phyloP scores from a whole-genome alignment of 2,113 vertebrate species.

The Apeltes quadracus region DNA sequence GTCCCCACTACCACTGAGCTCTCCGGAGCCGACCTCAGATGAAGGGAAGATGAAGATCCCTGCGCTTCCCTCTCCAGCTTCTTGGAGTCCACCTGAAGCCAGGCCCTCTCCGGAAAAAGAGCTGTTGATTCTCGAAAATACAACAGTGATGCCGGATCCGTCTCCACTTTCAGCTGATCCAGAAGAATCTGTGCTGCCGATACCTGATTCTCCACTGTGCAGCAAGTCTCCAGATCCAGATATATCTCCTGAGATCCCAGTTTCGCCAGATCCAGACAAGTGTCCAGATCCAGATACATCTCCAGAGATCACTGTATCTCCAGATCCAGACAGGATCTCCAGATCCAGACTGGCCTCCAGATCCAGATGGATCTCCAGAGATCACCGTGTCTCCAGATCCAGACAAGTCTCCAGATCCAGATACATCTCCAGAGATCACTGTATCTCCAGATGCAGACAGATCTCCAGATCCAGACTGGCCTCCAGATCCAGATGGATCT shows the following conservation, averaged over 20 bases:
- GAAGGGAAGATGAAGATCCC: slow-evolving; percentile 45
- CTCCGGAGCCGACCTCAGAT: slow-evolving; percentile 54
- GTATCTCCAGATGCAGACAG: slow-evolving; percentile 3
- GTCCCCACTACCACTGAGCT: slow-evolving; percentile 50
- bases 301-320: slow-evolving; percentile 31
- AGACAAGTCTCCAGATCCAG: slow-evolving; percentile 4
- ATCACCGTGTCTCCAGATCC: slow-evolving; percentile 14
- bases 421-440: background rate
- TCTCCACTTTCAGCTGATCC: slow-evolving; percentile 65
- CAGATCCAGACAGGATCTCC: slow-evolving; percentile 39
- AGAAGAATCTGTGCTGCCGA: slow-evolving; percentile 55
- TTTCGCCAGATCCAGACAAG: slow-evolving; percentile 19
- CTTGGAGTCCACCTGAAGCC: slow-evolving; percentile 56
- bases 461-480: slow-evolving; percentile 11
- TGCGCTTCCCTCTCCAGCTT: slow-evolving; percentile 66
- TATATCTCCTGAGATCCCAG: background rate
- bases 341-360: slow-evolving; percentile 29
- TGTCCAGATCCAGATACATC: background rate
- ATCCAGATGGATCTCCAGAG: slow-evolving; percentile 24
- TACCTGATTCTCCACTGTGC: slow-evolving; percentile 41
- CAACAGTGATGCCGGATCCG: slow-evolving; percentile 58
- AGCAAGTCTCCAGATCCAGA: slow-evolving; percentile 49
- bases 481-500: slow-evolving; percentile 29
- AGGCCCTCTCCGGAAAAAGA: slow-evolving; percentile 56
- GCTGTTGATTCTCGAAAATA: slow-evolving; percentile 54